Conservation (phyloP, 2,888 invertebrate species). For the Geotrupes spiniger region DNA sequence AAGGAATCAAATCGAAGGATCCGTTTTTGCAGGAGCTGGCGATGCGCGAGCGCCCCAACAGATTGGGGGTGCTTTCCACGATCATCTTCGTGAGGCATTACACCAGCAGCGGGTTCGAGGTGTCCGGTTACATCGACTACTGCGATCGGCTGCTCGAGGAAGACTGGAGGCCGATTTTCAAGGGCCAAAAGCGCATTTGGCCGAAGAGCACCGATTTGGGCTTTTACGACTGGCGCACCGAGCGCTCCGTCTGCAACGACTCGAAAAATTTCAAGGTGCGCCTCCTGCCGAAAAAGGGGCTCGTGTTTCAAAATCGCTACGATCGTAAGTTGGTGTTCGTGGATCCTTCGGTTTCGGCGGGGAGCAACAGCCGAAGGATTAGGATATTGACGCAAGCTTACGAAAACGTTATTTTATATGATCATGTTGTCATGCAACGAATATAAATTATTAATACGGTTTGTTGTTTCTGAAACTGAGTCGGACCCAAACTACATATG, state of each 20-base stretch:
- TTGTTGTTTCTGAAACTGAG: too few species aligned
- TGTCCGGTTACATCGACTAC: slow-evolving; percentile 85
- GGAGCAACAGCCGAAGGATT: slow-evolving; percentile 65
- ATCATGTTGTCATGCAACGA: slow-evolving; percentile 66
- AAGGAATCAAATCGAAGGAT: slow-evolving; percentile 55
- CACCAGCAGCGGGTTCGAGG: slow-evolving; percentile 69
- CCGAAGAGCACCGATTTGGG: slow-evolving; percentile 71
- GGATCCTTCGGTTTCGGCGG: slow-evolving; percentile 62
- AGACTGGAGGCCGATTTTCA: slow-evolving; percentile 76
- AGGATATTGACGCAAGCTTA: slow-evolving; percentile 65
- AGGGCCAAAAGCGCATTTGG: slow-evolving; percentile 54
- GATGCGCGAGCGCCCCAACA: slow-evolving; percentile 69
- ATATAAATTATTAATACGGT: too few species aligned
- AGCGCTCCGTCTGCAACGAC: slow-evolving; percentile 66
- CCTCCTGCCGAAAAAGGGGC: slow-evolving; percentile 68
- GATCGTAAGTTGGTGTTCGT: slow-evolving; percentile 75
- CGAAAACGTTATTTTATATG: slow-evolving; percentile 74
- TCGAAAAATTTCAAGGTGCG: slow-evolving; percentile 76
- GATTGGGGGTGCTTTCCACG: slow-evolving; percentile 64
- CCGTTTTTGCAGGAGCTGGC: slow-evolving; percentile 68
- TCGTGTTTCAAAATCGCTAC: slow-evolving; percentile 76
- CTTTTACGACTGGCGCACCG: slow-evolving; percentile 75
- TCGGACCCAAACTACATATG: too few species aligned
- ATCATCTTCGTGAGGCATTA: slow-evolving; percentile 75
- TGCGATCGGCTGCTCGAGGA: slow-evolving; percentile 66